Evolutionary conservation across 2,113 vertebrate species (phyloP).

Genomic region (Chaenocephalus aceratus): DNA sequence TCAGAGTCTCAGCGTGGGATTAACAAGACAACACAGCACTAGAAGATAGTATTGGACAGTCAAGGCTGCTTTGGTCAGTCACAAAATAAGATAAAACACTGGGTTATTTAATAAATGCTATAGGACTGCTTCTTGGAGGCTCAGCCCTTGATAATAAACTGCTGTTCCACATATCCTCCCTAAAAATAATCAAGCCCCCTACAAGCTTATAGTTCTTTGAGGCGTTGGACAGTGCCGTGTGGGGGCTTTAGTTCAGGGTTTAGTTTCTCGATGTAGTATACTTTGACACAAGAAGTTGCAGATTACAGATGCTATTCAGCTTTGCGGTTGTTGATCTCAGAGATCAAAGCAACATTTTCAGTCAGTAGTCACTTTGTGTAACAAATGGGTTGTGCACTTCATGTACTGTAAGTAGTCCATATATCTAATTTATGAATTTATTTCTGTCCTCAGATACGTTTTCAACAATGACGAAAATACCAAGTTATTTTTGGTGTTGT

Average conservation of each 20-base stretch:
- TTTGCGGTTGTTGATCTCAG: neutral
- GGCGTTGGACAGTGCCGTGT: neutral
- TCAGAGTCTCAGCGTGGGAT: constrained; percentile 49
- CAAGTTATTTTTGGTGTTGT: neutral
- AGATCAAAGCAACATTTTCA: constrained; percentile 8
- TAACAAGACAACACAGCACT: constrained; percentile 9
- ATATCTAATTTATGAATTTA: neutral
- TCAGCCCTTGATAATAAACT: constrained; percentile 2
- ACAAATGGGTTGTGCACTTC: neutral
- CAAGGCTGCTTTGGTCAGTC: neutral
- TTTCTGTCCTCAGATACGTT: neutral
- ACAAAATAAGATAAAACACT: constrained; percentile 1
- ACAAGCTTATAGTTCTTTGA: constrained; percentile 18
- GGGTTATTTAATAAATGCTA: constrained; percentile 14
- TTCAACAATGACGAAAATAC: neutral
- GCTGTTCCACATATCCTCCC: constrained; percentile 19
- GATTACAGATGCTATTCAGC: constrained; percentile 31
- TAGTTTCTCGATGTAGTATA: constrained; percentile 8
- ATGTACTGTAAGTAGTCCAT: neutral
- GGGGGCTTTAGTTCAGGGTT: constrained; percentile 31
- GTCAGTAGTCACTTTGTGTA: neutral
- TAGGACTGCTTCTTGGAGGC: neutral
- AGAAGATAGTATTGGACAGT: constrained; percentile 6
- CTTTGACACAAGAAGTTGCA: constrained; percentile 16
- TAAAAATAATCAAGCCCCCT: constrained; percentile 12